Conservation (phyloP, 2,888 invertebrate genomes). For the Cetonia aurata region DNA sequence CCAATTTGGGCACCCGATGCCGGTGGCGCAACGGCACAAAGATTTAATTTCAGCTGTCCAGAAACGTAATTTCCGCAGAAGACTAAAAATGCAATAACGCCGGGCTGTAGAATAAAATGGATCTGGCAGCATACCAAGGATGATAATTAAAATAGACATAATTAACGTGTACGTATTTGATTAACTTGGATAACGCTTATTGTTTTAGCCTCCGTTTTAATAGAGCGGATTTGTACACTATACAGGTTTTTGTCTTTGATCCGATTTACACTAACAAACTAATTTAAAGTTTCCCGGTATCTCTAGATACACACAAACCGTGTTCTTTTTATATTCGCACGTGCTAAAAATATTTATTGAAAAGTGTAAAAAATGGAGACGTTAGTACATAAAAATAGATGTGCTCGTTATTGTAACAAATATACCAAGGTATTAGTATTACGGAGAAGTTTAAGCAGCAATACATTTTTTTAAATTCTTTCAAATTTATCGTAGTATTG, state of each 20-base stretch:
- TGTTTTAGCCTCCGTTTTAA: conserved; percentile 13
- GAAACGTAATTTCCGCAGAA: conserved; percentile 3
- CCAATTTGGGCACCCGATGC: too few species aligned
- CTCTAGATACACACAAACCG: too few species aligned
- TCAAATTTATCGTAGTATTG: too few species aligned
- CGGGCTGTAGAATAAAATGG: conserved; percentile 7
- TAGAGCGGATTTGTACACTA: not conserved
- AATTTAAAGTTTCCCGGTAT: too few species aligned
- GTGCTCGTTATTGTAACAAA: too few species aligned
- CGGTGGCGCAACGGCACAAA: not conserved
- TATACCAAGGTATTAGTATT: too few species aligned
- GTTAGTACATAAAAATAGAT: too few species aligned
- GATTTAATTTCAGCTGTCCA: not conserved
- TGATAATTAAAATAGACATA: conserved; percentile 29
- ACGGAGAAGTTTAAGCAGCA: too few species aligned
- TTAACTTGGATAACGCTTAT: conserved; percentile 23
- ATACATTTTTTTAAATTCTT: too few species aligned
- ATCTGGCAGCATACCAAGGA: conserved; percentile 19
- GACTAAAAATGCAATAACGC: conserved; percentile 23
- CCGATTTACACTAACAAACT: not conserved
- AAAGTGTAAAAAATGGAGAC: too few species aligned
- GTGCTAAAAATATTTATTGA: too few species aligned
- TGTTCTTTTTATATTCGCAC: too few species aligned
- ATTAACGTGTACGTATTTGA: conserved; percentile 20
- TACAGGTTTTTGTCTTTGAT: not conserved